phyloP scores from a whole-genome alignment of 2,797 vertebrate species.

The Lepilemur septentrionalis region DNA sequence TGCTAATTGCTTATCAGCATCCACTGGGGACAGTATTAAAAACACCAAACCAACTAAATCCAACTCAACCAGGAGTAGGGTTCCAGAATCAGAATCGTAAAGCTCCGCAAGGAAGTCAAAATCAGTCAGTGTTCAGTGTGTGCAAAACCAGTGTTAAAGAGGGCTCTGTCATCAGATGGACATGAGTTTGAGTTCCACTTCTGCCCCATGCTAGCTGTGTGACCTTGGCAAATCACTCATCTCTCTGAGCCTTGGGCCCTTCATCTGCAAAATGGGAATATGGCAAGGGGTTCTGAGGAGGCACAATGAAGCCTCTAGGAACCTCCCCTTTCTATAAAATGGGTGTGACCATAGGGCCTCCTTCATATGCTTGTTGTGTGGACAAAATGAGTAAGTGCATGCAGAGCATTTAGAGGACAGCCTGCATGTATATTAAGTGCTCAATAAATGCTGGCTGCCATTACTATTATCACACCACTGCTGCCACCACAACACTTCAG shows the following conservation, averaged over 20 bases:
- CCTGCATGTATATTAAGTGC: neutral
- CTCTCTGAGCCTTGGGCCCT: neutral
- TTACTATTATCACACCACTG: neutral
- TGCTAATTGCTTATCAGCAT: neutral
- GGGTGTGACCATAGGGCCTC: neutral
- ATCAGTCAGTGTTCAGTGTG: neutral
- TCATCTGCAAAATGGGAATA: neutral
- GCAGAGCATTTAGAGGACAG: neutral
- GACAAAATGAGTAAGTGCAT: neutral
- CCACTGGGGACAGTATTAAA: neutral
- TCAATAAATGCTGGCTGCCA: neutral
- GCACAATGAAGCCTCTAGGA: neutral
- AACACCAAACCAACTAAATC: neutral
- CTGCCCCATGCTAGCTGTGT: neutral
- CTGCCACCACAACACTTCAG: neutral
- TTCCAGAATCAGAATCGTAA: neutral
- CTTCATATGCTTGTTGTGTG: neutral
- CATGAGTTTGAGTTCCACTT: neutral
- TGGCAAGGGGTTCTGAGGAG: neutral
- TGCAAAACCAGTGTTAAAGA: neutral
- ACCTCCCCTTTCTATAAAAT: neutral
- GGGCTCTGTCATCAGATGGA: neutral
- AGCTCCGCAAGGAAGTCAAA: neutral
- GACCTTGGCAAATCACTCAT: neutral
- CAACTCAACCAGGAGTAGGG: neutral